Evolutionary conservation across 2,797 vertebrate genomes (phyloP), one percentile per base, ranked within the genome.

Genomic region (Alcedo atthis): DNA sequence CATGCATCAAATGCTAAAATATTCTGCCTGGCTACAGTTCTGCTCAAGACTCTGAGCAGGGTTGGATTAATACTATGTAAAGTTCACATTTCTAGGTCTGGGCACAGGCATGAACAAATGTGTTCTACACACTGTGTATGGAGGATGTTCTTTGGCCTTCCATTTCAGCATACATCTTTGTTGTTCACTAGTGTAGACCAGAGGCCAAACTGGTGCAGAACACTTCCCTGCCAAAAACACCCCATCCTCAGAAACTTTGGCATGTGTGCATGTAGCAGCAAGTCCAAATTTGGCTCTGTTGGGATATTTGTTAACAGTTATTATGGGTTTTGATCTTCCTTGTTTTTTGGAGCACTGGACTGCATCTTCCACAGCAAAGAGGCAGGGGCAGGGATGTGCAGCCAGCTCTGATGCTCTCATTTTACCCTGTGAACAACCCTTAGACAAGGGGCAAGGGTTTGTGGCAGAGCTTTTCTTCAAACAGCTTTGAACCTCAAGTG

Each of bases 71-170:
- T 85, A 48, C 25, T 18, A 24, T 25, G 17, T 3, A 2, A 95
- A 78, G 54, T 0, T 89, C 68, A 25, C 37, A 21, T 71, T 90
- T 94, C 73, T 84, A 92, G 92, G 66, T 78, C 81, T 92, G 80
- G 76, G 76, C 86, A 90, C 37, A 74, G 75, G 42, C 68, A 81
- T 4, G 24, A 67, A 42, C 6, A 80, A 71, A 80, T n/a, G 21
- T 67, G 42, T 63, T 85, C 57, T 35, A 45, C 74, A 67, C 57
- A 45, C 40, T 62, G 26, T 45, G 57, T 68, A 21, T 45, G 75
- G 37, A 74, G 46, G 26, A 67, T 70, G 2, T 32, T 58, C 67
- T 85, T 70, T 3, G 4, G 5, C 42, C 54, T 74, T 61, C 53
- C 33, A 15, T 0, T 58, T 53, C 49, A 77, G 49, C 58, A 51